Conservation (phyloP, 2,113 vertebrate species). For the Apodemus sylvaticus region DNA sequence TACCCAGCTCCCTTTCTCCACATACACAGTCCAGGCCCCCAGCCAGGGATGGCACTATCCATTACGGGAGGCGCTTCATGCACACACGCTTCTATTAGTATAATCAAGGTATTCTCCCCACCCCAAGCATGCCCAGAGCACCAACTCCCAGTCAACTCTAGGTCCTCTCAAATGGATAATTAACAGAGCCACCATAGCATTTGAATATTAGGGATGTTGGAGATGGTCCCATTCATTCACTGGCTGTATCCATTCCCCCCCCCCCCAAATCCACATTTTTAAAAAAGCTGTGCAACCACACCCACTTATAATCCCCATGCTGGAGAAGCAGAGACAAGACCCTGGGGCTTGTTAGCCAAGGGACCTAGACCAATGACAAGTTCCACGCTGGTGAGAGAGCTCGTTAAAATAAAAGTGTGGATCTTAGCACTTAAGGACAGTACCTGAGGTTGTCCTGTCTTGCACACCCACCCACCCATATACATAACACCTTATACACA, state of each 20-base stretch:
- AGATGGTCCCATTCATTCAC: not conserved
- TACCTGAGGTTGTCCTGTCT: not conserved
- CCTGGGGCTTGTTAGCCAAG: not conserved
- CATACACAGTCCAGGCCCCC: not conserved
- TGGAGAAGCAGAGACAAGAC: not conserved
- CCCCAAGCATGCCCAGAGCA: not conserved
- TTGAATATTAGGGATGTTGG: not conserved
- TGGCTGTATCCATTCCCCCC: not conserved
- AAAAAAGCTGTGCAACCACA: not conserved
- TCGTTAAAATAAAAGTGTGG: not conserved
- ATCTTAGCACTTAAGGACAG: not conserved
- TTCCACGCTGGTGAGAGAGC: not conserved
- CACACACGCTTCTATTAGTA: not conserved
- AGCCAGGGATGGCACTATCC: not conserved
- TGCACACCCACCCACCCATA: not conserved
- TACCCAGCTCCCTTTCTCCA: not conserved
- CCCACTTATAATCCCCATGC: not conserved
- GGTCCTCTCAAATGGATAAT: not conserved
- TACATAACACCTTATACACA: not conserved
- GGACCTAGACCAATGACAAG: too few relatives aligned
- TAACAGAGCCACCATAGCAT: not conserved
- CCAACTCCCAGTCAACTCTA: not conserved
- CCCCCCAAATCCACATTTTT: not conserved
- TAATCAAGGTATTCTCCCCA: not conserved
- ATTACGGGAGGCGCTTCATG: not conserved